phyloP scores from a whole-genome alignment of 2,113 vertebrate species.

The Pogonocichla stellata region DNA sequence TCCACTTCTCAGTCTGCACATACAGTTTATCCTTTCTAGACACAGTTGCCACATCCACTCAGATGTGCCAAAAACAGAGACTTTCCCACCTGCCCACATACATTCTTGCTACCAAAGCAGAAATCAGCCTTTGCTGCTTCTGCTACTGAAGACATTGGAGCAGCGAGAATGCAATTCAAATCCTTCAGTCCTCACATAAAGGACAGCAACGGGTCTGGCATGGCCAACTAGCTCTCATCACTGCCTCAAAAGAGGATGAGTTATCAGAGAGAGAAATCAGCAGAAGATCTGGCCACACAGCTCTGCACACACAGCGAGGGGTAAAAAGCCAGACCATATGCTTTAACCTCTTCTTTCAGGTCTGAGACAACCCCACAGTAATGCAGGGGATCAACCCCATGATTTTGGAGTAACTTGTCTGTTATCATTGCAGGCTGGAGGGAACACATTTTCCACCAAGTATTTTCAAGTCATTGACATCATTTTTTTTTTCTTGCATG shows the following conservation, averaged over 20 bases:
- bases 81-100: slow-evolving; percentile 26
- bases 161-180: background rate
- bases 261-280: background rate
- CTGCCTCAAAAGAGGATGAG: background rate
- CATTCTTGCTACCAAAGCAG: background rate
- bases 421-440: background rate
- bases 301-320: background rate
- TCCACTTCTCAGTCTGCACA: background rate
- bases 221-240: accelerated
- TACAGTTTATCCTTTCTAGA: background rate
- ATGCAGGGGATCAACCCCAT: background rate
- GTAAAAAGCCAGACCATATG: background rate
- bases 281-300: background rate
- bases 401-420: background rate
- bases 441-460: background rate
- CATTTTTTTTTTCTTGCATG: background rate
- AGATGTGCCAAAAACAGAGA: background rate
- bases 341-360: background rate
- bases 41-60: background rate
- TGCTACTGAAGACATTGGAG: background rate
- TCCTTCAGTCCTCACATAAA: background rate
- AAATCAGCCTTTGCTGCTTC: background rate
- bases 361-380: background rate
- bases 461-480: background rate
- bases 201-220: background rate